These are phyloP conservation scores for Sebastes jordani DNA, from an alignment of 2,797 vertebrate genomes.

Conservation along the genomic window DNA sequence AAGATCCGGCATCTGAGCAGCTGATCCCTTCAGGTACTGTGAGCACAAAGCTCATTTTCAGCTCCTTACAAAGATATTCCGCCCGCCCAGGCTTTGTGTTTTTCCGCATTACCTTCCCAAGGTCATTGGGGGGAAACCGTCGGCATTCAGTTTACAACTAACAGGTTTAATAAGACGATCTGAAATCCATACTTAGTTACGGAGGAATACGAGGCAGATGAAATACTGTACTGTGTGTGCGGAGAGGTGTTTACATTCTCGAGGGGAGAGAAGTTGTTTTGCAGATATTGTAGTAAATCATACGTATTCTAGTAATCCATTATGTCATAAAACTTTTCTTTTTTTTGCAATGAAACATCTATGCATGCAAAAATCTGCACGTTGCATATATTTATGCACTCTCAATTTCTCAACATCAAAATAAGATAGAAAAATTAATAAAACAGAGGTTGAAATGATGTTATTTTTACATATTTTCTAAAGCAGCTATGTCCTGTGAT, in stretches of 20 bases:
- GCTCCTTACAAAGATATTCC: slow-evolving; percentile 47
- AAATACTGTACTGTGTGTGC: slow-evolving; percentile 17
- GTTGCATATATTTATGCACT: not conserved
- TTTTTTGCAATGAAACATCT: not conserved
- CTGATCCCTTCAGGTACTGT: slow-evolving; percentile 67
- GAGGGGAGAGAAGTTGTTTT: not conserved
- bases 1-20: slow-evolving; percentile 60
- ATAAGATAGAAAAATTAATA: not conserved
- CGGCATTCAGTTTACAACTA: slow-evolving; percentile 20
- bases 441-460: not conserved
- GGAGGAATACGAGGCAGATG: slow-evolving; percentile 20
- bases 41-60: slow-evolving; percentile 57
- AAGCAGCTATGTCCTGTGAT: not conserved
- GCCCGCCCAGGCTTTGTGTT: slow-evolving; percentile 22
- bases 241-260: slow-evolving; percentile 19
- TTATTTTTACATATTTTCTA: not conserved
- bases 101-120: slow-evolving; percentile 23
- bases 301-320: slow-evolving; percentile 3
- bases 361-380: slow-evolving; percentile 3
- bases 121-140: slow-evolving; percentile 25
- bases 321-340: not conserved
- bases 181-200: slow-evolving; percentile 51
- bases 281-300: slow-evolving; percentile 23
- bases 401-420: not conserved
- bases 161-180: slow-evolving; percentile 34